Conservation (phyloP, 2,113 vertebrate genomes). For the Todiramphus chloris region DNA sequence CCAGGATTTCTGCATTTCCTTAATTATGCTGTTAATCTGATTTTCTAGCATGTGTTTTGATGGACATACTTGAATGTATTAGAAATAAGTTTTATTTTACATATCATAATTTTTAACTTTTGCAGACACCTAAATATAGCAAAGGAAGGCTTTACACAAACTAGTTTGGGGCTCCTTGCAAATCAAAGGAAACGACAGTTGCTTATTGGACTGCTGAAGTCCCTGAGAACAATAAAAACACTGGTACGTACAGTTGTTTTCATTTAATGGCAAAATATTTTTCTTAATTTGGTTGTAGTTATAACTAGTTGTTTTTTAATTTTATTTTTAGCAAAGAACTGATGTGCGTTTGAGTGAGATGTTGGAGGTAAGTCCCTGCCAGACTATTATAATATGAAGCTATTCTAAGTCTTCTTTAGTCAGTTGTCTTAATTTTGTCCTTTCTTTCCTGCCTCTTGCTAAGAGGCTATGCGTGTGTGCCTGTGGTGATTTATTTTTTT, state of each 20-base stretch:
- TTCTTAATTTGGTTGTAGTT: background rate
- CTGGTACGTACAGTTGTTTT: slow-evolving; percentile 78
- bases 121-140: slow-evolving; percentile 87
- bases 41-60: background rate
- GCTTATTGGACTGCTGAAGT: slow-evolving; percentile 93
- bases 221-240: slow-evolving; percentile 97
- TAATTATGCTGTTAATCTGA: background rate
- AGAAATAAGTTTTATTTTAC: background rate
- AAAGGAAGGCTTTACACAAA: slow-evolving; percentile 96
- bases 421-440: background rate
- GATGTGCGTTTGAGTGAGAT: slow-evolving; percentile 97
- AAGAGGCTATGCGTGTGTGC: background rate
- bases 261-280: background rate
- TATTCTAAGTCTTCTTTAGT: background rate
- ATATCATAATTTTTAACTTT: background rate
- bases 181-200: slow-evolving; percentile 95
- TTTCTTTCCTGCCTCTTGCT: background rate
- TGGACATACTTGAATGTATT: background rate
- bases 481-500: background rate
- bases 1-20: background rate
- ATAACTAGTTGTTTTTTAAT: background rate
- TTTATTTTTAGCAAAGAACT: slow-evolving; percentile 90
- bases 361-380: slow-evolving; percentile 87
- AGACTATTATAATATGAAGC: background rate
- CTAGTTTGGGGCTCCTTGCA: slow-evolving; percentile 93